Evolutionary conservation across 2,113 vertebrate genomes (phyloP), one percentile per base, ranked within the genome.

Genomic region (Campylorhamphus procurvoides): DNA sequence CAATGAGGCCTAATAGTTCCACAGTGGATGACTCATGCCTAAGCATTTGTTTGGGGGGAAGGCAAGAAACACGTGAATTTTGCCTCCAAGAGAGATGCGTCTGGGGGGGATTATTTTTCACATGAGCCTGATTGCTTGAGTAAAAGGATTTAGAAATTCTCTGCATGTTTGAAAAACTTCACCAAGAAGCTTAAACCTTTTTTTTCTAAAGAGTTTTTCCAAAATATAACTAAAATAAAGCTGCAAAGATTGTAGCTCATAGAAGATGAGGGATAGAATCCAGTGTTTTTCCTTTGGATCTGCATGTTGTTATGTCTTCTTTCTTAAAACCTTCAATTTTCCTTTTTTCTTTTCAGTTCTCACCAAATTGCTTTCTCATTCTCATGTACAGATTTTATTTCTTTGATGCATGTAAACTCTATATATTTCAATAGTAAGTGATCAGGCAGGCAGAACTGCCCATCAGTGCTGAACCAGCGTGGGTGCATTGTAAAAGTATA

Each of bases 1-100:
- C 88, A 96, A 96, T 96, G 74, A 94, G 69, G 88, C 69, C 80
- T 89, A 89, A 89, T 90, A 86, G 90, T 82, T 84, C 47, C 69
- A 92, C 40, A 68, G 28, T 64, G 44, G 68, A 49, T 95, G 88
- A 96, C 68, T 95, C 94, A 96, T 39, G 68, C 12, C 77, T 84
- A 82, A 94, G 11, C 46, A 84, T 94, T 93, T 87, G 49, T 89
- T 33, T 79, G n/a, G 40, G 72, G 68, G 49, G 3, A 86, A 94
- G 53, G 74, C 69, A 95, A 89, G 69, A 84, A 53, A 68, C 75
- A 68, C 1, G 4, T 64, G 72, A 90, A 67, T 93, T 83, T 94
- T 28, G 1, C 42, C 39, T 93, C 44, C 29, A 20, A 75, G 55
- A 84, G 47, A 49, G 12, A 37, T 7, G 2, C 40, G 24, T 31